Evolutionary conservation across 1,140 invertebrate species (phyloP), one percentile per base, ranked within the genome.

Genomic region (Chironomus striatipennis): DNA sequence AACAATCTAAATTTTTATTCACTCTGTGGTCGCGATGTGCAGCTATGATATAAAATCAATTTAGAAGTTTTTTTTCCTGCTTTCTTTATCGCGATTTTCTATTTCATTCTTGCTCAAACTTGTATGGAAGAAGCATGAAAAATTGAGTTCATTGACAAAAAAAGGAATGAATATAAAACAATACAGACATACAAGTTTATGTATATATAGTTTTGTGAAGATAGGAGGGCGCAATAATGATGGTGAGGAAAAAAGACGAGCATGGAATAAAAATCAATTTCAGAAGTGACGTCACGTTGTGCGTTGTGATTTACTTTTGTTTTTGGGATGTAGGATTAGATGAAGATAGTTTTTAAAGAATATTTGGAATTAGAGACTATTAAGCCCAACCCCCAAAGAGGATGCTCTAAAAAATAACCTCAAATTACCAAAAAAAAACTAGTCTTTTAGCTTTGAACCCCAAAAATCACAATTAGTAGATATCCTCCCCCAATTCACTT

Each of bases 11-110:
- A n/a, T 12, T 57, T 57, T 10, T n/a, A 57, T n/a, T 12, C 12
- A 57, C n/a, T 57, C 9, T n/a, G 12, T 57, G n/a, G n/a, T n/a
- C 47, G n/a, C 47, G 47, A 57, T 57, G 47, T 15, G 47, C 47
- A 57, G n/a, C 47, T 57, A 34, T 57, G 47, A 57, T 57, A 57
- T 57, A 57, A 57, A 57, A 57, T 57, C 47, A 57, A 57, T 57
- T 57, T 57, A 57, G n/a, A 57, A 57, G 47, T 15, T 57, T 15
- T 57, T 15, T n/a, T n/a, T n/a, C n/a, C n/a, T n/a, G n/a, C 24
- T 15, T 57, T 57, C 12, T 57, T 57, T 57, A 57, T 57, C 47
- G 47, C n/a, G 47, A 57, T 57, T 10, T 57, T n/a, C 24, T 34
- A 34, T 34, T 34, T 34, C 24, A 34, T 34, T 34, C 24, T 34